A percentile compares a stretch with the other conserved stretches of the same genome.
Evolutionary conservation across 2,113 vertebrate genomes (phyloP).

Genomic region (Oryzias celebensis): DNA sequence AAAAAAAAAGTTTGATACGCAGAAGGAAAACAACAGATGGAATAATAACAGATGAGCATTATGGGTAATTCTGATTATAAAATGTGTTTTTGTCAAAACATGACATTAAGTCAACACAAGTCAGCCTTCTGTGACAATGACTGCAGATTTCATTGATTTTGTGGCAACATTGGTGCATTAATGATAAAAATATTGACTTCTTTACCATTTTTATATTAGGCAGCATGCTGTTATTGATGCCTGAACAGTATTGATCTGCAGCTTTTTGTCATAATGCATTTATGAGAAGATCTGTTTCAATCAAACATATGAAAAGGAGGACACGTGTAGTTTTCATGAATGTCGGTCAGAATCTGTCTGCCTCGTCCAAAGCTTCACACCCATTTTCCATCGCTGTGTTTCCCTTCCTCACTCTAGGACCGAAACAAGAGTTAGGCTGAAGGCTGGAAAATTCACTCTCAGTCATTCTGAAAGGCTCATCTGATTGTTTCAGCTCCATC

Average conservation of each 20-base stretch:
- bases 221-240: constrained; percentile 47
- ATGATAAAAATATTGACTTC: constrained; percentile 37
- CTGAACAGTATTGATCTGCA: constrained; percentile 24
- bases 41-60: too few species aligned
- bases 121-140: constrained; percentile 6
- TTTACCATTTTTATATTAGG: constrained; percentile 47
- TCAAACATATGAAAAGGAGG: constrained; percentile 3
- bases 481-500: too few species aligned
- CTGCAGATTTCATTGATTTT: constrained; percentile 23
- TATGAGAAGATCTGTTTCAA: constrained; percentile 31
- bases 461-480: too few species aligned
- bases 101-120: too few species aligned
- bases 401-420: too few species aligned
- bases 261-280: constrained; percentile 41
- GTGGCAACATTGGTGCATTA: constrained; percentile 30
- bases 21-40: too few species aligned
- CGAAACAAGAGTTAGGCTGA: too few species aligned
- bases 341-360: too few species aligned
- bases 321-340: neutral
- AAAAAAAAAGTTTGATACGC: too few species aligned
- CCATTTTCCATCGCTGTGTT: neutral
- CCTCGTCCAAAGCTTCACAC: neutral
- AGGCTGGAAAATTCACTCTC: too few species aligned
- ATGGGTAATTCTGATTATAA: too few species aligned
- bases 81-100: too few species aligned